These are phyloP conservation scores for Idaea dimidiata DNA, from an alignment of 2,888 invertebrate species.

Conservation along the genomic window DNA sequence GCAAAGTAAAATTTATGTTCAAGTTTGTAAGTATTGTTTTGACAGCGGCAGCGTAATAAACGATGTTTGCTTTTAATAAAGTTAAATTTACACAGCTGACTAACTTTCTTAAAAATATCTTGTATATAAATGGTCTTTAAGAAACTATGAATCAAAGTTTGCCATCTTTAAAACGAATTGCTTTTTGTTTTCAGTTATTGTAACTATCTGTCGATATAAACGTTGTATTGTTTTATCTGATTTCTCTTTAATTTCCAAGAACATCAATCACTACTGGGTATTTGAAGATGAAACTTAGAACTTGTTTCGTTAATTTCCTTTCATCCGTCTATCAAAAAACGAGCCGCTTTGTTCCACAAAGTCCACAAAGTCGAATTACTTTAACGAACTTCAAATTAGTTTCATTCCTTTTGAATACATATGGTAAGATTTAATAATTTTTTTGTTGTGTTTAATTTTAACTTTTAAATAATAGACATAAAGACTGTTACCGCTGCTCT, in stretches of 20 bases:
- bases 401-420: slow-evolving; percentile 28
- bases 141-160: not conserved
- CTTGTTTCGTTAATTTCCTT: slow-evolving; percentile 27
- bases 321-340: slow-evolving; percentile 26
- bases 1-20: not conserved
- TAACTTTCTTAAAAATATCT: not conserved
- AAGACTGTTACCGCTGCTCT: no score
- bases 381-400: slow-evolving; percentile 33
- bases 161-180: no score
- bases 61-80: not conserved
- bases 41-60: not conserved
- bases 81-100: not conserved
- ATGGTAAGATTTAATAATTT: slow-evolving; percentile 18
- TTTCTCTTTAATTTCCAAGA: slow-evolving; percentile 7
- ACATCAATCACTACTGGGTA: slow-evolving; percentile 25
- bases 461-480: not conserved
- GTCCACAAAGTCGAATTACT: slow-evolving; percentile 34
- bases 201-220: not conserved
- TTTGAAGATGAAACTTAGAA: slow-evolving; percentile 28
- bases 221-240: slow-evolving; percentile 1
- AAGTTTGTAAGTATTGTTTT: not conserved
- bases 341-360: slow-evolving; percentile 29
- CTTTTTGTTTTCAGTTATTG: no score
- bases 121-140: not conserved
- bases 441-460: not conserved